Evolutionary conservation across 2,113 vertebrate species (phyloP), one percentile per base, ranked within the genome.

Genomic region (Barnardius zonarius): DNA sequence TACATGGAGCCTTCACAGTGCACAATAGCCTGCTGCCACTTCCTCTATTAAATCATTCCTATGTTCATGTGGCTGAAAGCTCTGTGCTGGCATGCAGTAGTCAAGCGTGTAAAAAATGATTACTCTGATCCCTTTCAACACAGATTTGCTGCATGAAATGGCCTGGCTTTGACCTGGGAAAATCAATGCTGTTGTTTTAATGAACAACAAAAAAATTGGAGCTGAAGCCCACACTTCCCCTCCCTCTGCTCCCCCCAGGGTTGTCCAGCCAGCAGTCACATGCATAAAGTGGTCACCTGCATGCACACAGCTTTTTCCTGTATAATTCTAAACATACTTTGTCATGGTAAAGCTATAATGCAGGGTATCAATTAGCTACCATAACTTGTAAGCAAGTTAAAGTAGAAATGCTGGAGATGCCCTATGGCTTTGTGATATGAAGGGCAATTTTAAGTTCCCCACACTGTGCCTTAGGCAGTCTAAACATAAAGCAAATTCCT

Each of bases 91-190:
- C 78, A 92, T 61, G 51, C 69, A 89, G 90, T 96, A 83, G 84
- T 94, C 94, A 93, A 95, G 94, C 91, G 61, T 97, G 90, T 85
- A 88, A 96, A 97, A 95, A 96, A 96, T 96, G 92, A 97, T 97
- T 96, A 97, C 86, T 92, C 92, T 88, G 93, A 82, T 95, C 96
- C 86, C 94, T 97, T 97, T 97, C 93, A 95, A 90, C 90, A 82
- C 31, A 83, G 84, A 93, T 96, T 95, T 95, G 94, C 83, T 70
- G 75, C 73, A 79, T 96, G 92, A 96, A 97, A 96, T 94, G 92
- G 91, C 95, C 96, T 92, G 52, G 78, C 87, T 94, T 91, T 96
- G 95, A 97, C 97, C 96, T 95, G 91, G 86, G 93, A 97, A 95
- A 96, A 95, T 94, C 93, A 96, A 92, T 95, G 86, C 95, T 96